phyloP scores from a whole-genome alignment of 2,113 vertebrate species.

The Melanerpes aurifrons region DNA sequence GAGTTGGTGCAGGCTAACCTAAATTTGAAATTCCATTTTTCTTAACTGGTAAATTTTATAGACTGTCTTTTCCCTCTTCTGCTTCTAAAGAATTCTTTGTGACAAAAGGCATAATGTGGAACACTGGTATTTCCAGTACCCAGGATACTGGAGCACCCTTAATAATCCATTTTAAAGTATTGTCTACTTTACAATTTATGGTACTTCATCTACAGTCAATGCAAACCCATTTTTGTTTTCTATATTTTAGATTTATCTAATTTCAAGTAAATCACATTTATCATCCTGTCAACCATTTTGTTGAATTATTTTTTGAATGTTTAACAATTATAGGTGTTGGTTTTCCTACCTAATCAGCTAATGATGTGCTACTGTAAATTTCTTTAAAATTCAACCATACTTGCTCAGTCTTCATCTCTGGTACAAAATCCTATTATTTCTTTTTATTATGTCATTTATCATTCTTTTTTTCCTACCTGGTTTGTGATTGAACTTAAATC shows the following conservation, averaged over 20 bases:
- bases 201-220: not conserved
- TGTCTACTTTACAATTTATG: not conserved
- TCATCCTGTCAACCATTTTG: not conserved
- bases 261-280: not conserved
- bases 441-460: not conserved
- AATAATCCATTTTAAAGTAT: not conserved
- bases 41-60: not conserved
- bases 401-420: not conserved
- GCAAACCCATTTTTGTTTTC: not conserved
- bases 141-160: not conserved
- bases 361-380: not conserved
- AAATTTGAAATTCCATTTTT: not conserved
- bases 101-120: not conserved
- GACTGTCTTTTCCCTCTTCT: not conserved
- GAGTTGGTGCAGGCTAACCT: rapidly evolving
- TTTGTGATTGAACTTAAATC: not conserved
- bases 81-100: not conserved
- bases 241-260: not conserved
- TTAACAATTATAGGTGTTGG: not conserved
- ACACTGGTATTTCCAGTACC: not conserved
- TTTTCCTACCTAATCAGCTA: not conserved
- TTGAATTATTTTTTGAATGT: not conserved
- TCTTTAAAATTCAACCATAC: not conserved
- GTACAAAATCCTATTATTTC: not conserved
- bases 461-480: not conserved